Percentiles rank a stretch among this genome's conserved stretches.
Evolutionary conservation across 2,113 vertebrate genomes (phyloP).

Genomic region (Proteles cristata): DNA sequence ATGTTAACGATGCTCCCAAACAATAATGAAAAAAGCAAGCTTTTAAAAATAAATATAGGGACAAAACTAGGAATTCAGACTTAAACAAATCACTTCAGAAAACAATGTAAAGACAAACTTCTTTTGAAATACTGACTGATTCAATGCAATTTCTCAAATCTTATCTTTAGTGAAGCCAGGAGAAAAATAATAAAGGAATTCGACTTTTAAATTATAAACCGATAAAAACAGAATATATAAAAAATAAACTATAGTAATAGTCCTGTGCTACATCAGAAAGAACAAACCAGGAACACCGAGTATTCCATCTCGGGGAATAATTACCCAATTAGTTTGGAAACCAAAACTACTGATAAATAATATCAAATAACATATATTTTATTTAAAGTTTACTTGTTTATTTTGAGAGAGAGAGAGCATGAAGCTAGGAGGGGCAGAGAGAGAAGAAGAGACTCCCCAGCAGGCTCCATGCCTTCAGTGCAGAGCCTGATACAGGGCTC

Average conservation of each 20-base stretch:
- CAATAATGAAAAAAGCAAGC: neutral
- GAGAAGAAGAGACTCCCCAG: too few species aligned
- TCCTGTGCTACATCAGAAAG: too few species aligned
- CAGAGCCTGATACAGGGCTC: too few species aligned
- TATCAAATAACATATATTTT: neutral
- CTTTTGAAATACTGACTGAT: slow-evolving; percentile 73
- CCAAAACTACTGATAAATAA: neutral
- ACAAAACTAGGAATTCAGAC: slow-evolving; percentile 53
- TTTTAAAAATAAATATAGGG: neutral
- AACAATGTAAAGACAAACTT: slow-evolving; percentile 72
- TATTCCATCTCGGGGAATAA: too few species aligned
- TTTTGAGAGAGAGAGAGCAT: too few species aligned
- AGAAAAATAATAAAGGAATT: slow-evolving; percentile 21
- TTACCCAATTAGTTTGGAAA: neutral
- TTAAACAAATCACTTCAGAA: slow-evolving; percentile 56
- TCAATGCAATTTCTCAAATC: neutral
- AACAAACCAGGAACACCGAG: too few species aligned
- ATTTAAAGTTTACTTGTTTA: too few species aligned
- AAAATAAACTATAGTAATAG: too few species aligned
- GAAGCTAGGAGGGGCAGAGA: too few species aligned
- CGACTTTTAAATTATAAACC: neutral
- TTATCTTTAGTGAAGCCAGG: neutral
- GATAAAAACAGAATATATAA: neutral
- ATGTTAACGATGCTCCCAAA: neutral
- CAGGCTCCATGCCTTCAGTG: too few species aligned